phyloP scores from a whole-genome alignment of 1,140 invertebrate species.

The Aphidius ervi region DNA sequence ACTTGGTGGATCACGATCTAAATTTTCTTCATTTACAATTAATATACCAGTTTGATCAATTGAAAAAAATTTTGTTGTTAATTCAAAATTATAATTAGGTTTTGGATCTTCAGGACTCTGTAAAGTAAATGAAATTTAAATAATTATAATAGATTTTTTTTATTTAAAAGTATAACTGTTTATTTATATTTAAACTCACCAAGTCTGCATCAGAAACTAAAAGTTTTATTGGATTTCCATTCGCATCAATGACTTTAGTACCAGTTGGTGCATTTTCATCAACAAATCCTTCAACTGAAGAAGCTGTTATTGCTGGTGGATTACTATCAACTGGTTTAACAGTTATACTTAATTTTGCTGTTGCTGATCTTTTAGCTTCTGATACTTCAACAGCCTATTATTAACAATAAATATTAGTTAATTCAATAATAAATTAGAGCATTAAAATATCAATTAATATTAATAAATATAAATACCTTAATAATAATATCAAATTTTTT shows the following conservation, averaged over 20 bases:
- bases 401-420: slow-evolving; percentile 16
- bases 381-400: slow-evolving; percentile 75
- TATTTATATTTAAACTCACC: slow-evolving; percentile 51
- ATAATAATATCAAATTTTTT: slow-evolving; percentile 71
- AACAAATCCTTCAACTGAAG: slow-evolving; percentile 71
- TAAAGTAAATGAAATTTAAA: slow-evolving; percentile 14
- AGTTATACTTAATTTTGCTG: slow-evolving; percentile 74
- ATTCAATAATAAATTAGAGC: not conserved
- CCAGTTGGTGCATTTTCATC: slow-evolving; percentile 82
- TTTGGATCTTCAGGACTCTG: slow-evolving; percentile 65
- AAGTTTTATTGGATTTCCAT: slow-evolving; percentile 65
- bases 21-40: slow-evolving; percentile 75
- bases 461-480: slow-evolving; percentile 55
- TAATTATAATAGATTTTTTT: not conserved
- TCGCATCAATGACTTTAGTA: slow-evolving; percentile 69
- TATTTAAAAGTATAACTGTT: slow-evolving; percentile 6
- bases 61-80: slow-evolving; percentile 79
- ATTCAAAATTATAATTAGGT: slow-evolving; percentile 74
- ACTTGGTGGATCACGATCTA: slow-evolving; percentile 84
- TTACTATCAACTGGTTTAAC: slow-evolving; percentile 81
- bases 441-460: not conserved
- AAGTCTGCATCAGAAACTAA: slow-evolving; percentile 78
- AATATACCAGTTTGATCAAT: slow-evolving; percentile 71
- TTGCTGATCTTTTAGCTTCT: slow-evolving; percentile 71
- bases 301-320: slow-evolving; percentile 72